phyloP scores from a whole-genome alignment of 2,797 vertebrate species.

The Channa striata region DNA sequence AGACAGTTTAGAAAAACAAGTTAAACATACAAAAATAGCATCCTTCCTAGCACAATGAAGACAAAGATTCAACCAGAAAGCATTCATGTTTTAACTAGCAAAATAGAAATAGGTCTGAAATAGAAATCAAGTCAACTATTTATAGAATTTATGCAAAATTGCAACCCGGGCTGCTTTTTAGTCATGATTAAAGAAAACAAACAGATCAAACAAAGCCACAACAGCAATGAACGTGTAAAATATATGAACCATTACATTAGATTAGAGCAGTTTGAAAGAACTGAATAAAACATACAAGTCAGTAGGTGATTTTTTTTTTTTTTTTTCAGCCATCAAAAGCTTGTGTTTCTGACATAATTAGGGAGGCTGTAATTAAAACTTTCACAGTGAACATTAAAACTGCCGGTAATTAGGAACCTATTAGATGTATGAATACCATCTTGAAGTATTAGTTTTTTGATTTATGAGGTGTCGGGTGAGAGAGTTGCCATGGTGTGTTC shows the following conservation, averaged over 20 bases:
- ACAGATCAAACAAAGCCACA: not conserved
- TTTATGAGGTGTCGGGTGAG: slow-evolving; percentile 17
- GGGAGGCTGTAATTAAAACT: slow-evolving; percentile 16
- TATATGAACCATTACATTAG: not conserved
- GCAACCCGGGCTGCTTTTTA: slow-evolving; percentile 5
- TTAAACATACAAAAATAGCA: no score
- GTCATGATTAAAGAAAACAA: slow-evolving; percentile 18
- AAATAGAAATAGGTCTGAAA: not conserved
- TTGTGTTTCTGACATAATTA: slow-evolving; percentile 22
- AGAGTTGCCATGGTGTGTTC: slow-evolving; percentile 3
- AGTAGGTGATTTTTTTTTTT: not conserved
- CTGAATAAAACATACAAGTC: slow-evolving; percentile 5
- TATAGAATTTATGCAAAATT: slow-evolving; percentile 23
- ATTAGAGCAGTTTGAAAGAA: slow-evolving; percentile 9
- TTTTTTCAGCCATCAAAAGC: not conserved
- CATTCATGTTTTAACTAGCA: not conserved
- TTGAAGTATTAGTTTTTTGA: slow-evolving; percentile 36
- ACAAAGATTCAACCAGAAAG: no score
- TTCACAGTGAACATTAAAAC: slow-evolving; percentile 22
- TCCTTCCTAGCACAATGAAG: no score
- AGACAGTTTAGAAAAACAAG: no score
- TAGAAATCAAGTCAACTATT: slow-evolving; percentile 7
- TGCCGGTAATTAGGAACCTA: slow-evolving; percentile 7
- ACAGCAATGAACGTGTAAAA: not conserved
- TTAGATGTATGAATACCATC: slow-evolving; percentile 6